Conservation (phyloP, 2,797 vertebrate species). For the Otus scops region DNA sequence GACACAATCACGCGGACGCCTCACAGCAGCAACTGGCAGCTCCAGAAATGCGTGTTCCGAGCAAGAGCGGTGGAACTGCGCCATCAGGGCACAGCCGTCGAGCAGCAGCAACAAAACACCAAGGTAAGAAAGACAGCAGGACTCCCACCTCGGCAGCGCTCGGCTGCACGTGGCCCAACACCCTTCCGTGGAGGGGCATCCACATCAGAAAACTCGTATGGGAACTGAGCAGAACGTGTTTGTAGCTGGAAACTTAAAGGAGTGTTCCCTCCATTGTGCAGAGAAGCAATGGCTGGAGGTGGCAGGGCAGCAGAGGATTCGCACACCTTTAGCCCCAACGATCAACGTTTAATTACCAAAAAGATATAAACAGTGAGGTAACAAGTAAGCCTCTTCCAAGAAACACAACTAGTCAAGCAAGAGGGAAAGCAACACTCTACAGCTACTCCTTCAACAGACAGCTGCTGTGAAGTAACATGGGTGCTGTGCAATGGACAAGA, state of each 20-base stretch:
- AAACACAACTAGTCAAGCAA: not conserved
- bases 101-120: not conserved
- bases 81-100: not conserved
- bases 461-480: not conserved
- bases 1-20: rapidly evolving
- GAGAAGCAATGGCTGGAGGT: not conserved
- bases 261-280: not conserved
- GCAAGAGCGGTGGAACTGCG: not conserved
- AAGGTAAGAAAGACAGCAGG: too few species aligned
- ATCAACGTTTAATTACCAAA: not conserved
- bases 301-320: not conserved
- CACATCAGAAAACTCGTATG: rapidly evolving
- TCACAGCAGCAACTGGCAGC: not conserved
- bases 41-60: not conserved
- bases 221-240: not conserved
- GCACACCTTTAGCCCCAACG: not conserved
- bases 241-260: not conserved
- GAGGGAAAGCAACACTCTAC: not conserved
- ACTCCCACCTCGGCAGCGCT: not conserved
- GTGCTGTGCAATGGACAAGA: not conserved
- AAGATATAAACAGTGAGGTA: not conserved
- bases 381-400: not conserved
- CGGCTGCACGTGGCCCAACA: rapidly evolving
- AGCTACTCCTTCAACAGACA: not conserved
- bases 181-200: not conserved